These are phyloP conservation scores for Trimorus sp. DNA, from an alignment of 2,888 invertebrate species.

Conservation along the genomic window DNA sequence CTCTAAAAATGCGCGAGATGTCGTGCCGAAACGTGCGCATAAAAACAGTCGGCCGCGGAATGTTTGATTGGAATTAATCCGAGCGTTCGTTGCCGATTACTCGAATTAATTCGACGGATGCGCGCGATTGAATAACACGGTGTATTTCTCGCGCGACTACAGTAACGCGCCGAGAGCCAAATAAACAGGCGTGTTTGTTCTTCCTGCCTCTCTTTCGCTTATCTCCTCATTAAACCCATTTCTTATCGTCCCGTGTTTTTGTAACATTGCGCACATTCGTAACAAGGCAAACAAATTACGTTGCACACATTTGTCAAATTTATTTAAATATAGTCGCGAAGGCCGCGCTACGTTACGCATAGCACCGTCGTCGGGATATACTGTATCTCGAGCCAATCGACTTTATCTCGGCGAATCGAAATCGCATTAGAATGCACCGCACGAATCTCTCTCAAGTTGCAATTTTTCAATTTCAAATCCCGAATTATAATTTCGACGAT, in stretches of 20 bases:
- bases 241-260: slow-evolving; percentile 51
- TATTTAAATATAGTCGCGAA: slow-evolving; percentile 41
- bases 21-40: too few species aligned
- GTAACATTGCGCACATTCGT: slow-evolving; percentile 41
- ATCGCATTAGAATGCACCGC: background rate
- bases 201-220: slow-evolving; percentile 39
- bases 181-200: slow-evolving; percentile 50
- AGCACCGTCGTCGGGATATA: background rate
- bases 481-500: too few species aligned
- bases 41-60: too few species aligned
- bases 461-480: background rate
- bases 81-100: too few species aligned
- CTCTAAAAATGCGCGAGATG: too few species aligned
- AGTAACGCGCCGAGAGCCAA: slow-evolving; percentile 17
- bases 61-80: too few species aligned
- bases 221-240: slow-evolving; percentile 52
- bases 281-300: slow-evolving; percentile 37
- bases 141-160: slow-evolving; percentile 20
- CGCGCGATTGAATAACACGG: slow-evolving; percentile 8
- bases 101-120: background rate
- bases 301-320: slow-evolving; percentile 36
- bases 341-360: slow-evolving; percentile 12
- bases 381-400: background rate
- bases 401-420: background rate
- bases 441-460: background rate